Evolutionary conservation across 2,113 vertebrate species (phyloP), one percentile per base, ranked within the genome.

Genomic region (Muntiacus muntjak): DNA sequence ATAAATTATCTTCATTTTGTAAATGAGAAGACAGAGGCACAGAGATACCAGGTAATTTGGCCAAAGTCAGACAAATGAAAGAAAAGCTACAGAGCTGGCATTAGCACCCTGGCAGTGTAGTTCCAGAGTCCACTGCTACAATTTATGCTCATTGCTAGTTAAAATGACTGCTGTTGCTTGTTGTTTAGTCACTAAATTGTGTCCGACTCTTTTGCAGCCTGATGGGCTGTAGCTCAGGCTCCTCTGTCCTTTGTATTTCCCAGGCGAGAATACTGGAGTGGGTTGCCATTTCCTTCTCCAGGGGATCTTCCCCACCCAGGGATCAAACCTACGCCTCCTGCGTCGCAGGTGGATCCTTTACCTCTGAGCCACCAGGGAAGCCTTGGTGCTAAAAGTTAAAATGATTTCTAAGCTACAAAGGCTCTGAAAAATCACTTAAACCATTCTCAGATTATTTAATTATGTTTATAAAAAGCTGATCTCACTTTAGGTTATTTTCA

Each of bases 401-500:
- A 79, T 55, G 60, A 45, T 83, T 71, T 33, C 62, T 94, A 67
- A 62, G 43, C 15, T 50, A 71, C 55, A 94, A 86, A 93, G 45
- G 12, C 55, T 95, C 55, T 76, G 33, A 62, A 9, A 50, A 50
- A 36, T 90, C 28, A 83, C 60, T 30, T 91, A 87, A 93, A 74
- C 43, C 43, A 30, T 71, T 83, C 62, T 89, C 25, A 36, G 25
- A 45, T 86, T 83, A 87, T 87, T 96, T 87, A 87, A 87, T 19
- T 92, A 76, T 12, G 30, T 93, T 43, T 97, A 90, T 52, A 86
- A 60, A 76, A 62, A 96, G 23, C 1, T 85, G 58, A 91, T 89
- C n/a, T 86, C 12, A 55, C 50, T 52, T 95, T 54, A 95, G 82
- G 36, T n/a, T 79, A 93, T 88, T 95, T 87, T 97, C 30, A 93